phyloP scores from a whole-genome alignment of 1,140 invertebrate genomes.

The Drosophila santomea region DNA sequence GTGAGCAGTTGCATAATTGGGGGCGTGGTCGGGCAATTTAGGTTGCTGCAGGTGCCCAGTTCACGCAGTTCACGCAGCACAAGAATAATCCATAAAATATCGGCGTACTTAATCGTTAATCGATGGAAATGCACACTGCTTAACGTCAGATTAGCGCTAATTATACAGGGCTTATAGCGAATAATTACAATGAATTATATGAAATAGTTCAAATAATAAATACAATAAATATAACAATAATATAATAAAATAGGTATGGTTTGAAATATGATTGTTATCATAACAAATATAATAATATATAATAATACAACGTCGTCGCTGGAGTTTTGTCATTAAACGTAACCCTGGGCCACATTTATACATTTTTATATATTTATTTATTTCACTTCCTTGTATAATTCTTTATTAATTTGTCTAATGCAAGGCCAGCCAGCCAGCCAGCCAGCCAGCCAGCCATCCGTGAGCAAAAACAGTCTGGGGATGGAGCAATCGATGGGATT shows the following conservation, averaged over 20 bases:
- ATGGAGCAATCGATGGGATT: conserved; percentile 37
- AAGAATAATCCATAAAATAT: conserved; percentile 18
- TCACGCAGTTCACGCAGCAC: not conserved
- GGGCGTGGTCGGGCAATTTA: conserved; percentile 14
- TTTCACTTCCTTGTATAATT: not conserved
- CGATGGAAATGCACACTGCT: not conserved
- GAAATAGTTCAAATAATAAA: too few species aligned
- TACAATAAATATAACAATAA: too few species aligned
- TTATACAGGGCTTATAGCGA: not conserved
- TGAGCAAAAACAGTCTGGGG: not conserved
- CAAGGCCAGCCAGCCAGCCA: not conserved
- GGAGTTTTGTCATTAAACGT: too few species aligned
- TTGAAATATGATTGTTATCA: too few species aligned
- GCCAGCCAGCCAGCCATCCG: not conserved
- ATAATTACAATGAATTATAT: too few species aligned
- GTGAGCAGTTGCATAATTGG: conserved; percentile 4
- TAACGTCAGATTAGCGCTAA: not conserved
- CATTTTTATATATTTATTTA: not conserved
- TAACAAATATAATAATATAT: too few species aligned
- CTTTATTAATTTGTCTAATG: conserved; percentile 31
- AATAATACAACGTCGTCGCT: too few species aligned
- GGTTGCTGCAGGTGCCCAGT: conserved; percentile 5
- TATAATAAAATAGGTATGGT: too few species aligned
- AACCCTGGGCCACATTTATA: too few species aligned
- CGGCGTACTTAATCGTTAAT: conserved; percentile 8